A percentile compares a stretch with the other conserved stretches of the same genome.
phyloP scores from a whole-genome alignment of 53 echinoderm and acorn worm genomes.

The Apostichopus leukothele region DNA sequence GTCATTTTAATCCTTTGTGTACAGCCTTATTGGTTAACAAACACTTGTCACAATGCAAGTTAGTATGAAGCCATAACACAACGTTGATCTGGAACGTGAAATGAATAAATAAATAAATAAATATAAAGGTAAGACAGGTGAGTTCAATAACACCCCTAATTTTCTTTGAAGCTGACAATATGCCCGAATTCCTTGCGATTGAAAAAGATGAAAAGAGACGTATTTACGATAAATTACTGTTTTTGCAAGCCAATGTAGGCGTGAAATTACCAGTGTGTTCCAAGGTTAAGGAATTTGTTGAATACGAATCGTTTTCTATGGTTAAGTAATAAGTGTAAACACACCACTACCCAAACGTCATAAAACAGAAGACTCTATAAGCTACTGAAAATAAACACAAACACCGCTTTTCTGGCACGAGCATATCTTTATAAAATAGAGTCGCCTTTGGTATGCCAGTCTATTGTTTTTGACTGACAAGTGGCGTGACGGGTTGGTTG shows the following conservation, averaged over 20 bases:
- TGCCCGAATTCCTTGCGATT: not conserved
- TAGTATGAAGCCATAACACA: too few relatives aligned
- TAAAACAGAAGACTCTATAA: not conserved
- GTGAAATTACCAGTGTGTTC: not conserved
- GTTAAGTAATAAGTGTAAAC: not conserved
- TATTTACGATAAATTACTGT: too few relatives aligned
- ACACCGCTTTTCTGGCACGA: not conserved
- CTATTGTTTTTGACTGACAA: too few relatives aligned
- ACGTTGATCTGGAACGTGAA: too few relatives aligned
- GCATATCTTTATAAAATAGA: too few relatives aligned
- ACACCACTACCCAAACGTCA: not conserved
- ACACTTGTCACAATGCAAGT: too few relatives aligned
- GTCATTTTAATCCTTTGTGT: too few relatives aligned
- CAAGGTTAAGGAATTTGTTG: not conserved
- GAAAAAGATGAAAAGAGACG: too few relatives aligned
- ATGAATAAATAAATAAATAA: too few relatives aligned
- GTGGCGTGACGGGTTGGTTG: too few relatives aligned
- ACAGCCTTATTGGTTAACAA: too few relatives aligned
- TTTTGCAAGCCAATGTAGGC: not conserved
- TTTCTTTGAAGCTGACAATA: not conserved
- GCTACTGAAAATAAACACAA: not conserved
- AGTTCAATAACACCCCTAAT: not conserved
- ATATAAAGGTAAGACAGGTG: not conserved
- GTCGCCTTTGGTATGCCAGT: too few relatives aligned
- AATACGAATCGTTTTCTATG: not conserved